Evolutionary conservation across 2,113 vertebrate species (phyloP).

Genomic region (Diglossa brunneiventris): DNA sequence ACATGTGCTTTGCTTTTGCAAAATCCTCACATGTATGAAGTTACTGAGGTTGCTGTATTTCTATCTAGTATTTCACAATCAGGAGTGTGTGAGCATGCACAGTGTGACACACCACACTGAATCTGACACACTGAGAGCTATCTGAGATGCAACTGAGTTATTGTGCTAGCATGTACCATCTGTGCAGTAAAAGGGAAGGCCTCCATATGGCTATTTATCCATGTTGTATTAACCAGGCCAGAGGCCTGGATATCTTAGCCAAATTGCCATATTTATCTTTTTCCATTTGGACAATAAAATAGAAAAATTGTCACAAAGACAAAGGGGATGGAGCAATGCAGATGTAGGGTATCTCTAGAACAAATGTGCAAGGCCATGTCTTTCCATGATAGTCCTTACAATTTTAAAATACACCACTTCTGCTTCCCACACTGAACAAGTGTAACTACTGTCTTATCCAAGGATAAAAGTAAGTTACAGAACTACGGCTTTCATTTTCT

Average conservation of each 20-base stretch:
- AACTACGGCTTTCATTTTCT: not conserved
- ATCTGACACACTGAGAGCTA: not conserved
- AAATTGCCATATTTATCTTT: not conserved
- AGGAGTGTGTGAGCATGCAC: not conserved
- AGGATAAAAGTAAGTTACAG: not conserved
- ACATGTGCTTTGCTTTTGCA: not conserved
- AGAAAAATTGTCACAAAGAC: not conserved
- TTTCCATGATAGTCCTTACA: not conserved
- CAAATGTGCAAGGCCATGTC: not conserved
- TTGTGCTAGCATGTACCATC: constrained; percentile 4
- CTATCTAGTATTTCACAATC: not conserved
- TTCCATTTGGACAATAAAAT: not conserved
- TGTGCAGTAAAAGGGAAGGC: not conserved
- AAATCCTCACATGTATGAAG: not conserved
- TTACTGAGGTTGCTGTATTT: not conserved
- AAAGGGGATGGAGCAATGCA: not conserved
- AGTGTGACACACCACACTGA: not conserved
- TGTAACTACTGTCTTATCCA: not conserved
- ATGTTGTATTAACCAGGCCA: not conserved
- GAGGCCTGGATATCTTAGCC: not conserved
- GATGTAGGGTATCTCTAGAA: not conserved
- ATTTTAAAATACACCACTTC: not conserved
- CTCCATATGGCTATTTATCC: not conserved
- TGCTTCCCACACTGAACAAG: not conserved
- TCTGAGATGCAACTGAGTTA: not conserved